These are phyloP conservation scores for Xestia c-nigrum DNA, from an alignment of 2,888 invertebrate genomes.

Conservation along the genomic window DNA sequence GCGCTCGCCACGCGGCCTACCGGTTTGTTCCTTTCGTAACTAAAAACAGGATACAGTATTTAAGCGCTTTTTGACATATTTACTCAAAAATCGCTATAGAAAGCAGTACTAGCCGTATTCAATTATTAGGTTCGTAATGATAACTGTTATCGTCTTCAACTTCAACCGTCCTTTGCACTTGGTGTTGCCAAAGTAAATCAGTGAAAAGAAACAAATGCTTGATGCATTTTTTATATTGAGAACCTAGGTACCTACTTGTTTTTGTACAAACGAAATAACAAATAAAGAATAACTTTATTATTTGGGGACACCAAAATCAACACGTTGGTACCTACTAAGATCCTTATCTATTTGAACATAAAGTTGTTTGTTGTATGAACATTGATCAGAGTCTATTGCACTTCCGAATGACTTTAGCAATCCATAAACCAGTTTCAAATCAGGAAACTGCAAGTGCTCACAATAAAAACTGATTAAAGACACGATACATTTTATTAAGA, in stretches of 20 bases:
- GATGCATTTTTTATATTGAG: neutral
- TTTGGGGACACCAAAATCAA: neutral
- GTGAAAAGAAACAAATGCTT: neutral
- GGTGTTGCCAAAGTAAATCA: neutral
- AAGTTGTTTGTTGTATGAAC: neutral
- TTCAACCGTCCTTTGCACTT: neutral
- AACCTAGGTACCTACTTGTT: neutral
- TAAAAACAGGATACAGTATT: conserved; percentile 63
- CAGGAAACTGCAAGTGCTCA: conserved; percentile 59
- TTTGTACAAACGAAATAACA: conserved; percentile 6
- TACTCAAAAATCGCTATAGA: neutral
- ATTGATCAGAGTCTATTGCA: conserved; percentile 47
- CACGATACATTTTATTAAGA: conserved; percentile 26
- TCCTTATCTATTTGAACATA: conserved; percentile 23
- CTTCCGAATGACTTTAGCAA: conserved; percentile 55
- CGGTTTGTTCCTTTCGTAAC: conserved; percentile 67
- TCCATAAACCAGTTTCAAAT: conserved; percentile 55
- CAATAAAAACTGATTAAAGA: conserved; percentile 21
- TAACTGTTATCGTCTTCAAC: neutral
- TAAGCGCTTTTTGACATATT: conserved; percentile 27
- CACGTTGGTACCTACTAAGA: conserved; percentile 14
- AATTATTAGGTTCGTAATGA: neutral
- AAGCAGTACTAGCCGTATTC: neutral
- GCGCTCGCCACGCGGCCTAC: conserved; percentile 49
- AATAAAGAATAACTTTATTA: conserved; percentile 1